phyloP scores from a whole-genome alignment of 2,888 invertebrate species.

The Meliscaeva auricollis region DNA sequence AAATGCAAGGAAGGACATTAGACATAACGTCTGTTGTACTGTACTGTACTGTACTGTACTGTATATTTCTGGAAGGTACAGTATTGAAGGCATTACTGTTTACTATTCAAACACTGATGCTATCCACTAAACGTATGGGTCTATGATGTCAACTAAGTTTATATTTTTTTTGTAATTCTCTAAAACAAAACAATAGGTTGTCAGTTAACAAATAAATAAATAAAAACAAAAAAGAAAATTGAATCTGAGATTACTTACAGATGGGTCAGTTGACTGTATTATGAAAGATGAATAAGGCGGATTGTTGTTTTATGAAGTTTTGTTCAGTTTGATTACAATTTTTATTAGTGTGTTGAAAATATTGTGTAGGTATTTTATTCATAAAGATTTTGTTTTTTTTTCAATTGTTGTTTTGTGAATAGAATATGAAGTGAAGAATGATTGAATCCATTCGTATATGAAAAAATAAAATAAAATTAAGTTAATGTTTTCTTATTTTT shows the following conservation, averaged over 20 bases:
- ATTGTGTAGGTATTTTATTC: conserved; percentile 21
- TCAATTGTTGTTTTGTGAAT: conserved; percentile 48
- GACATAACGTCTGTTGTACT: no score
- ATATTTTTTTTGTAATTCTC: no score
- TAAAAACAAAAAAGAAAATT: conserved; percentile 2
- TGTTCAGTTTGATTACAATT: background rate
- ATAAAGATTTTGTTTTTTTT: background rate
- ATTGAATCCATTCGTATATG: conserved; percentile 55
- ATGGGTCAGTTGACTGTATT: conserved; percentile 78
- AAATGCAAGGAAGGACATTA: no score
- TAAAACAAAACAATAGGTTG: no score
- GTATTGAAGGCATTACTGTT: no score
- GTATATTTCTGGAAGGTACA: no score
- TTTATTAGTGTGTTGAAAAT: conserved; percentile 19
- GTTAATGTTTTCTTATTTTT: background rate
- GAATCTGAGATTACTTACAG: conserved; percentile 78
- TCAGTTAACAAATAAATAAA: no score
- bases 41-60: no score
- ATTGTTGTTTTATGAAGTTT: conserved; percentile 59
- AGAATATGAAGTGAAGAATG: conserved; percentile 60
- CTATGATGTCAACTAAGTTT: no score
- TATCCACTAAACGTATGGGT: no score
- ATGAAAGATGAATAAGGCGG: conserved; percentile 68
- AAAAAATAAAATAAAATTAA: conserved; percentile 12
- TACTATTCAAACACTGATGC: no score